Conservation (phyloP, 2,888 invertebrate species). For the Blastobasis lacticolella region DNA sequence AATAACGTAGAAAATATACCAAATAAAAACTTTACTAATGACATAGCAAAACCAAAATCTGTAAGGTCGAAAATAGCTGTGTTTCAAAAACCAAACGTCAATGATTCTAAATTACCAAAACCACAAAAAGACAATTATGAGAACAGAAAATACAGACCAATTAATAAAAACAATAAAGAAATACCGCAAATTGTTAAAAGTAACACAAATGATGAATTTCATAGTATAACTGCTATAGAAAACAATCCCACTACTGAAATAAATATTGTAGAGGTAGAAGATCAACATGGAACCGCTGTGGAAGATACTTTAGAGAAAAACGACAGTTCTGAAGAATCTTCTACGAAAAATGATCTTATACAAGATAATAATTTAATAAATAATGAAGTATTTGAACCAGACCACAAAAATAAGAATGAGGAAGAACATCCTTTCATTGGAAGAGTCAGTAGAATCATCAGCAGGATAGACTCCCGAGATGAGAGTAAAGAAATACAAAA, state of each 20-base stretch:
- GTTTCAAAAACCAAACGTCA: too few relatives aligned
- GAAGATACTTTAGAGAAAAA: background rate
- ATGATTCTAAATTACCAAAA: too few relatives aligned
- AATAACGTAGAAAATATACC: background rate
- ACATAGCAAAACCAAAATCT: background rate
- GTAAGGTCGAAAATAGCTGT: background rate
- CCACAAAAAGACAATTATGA: too few relatives aligned
- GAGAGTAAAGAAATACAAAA: conserved; percentile 16
- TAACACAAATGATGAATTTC: too few relatives aligned
- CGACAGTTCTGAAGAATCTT: too few relatives aligned
- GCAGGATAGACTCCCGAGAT: conserved; percentile 23
- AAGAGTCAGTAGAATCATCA: conserved; percentile 40
- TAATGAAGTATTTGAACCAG: background rate
- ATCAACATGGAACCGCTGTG: background rate
- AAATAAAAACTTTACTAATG: background rate
- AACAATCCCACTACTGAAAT: too few relatives aligned
- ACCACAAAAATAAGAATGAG: conserved; percentile 1
- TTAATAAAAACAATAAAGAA: too few relatives aligned
- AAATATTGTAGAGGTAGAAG: too few relatives aligned
- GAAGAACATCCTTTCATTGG: conserved; percentile 26
- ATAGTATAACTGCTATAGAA: too few relatives aligned
- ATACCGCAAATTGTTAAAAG: too few relatives aligned
- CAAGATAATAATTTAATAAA: background rate
- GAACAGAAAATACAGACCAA: too few relatives aligned
- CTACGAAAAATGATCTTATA: too few relatives aligned